Percentiles rank a stretch among this genome's conserved stretches.
phyloP scores from a whole-genome alignment of 53 echinoderm and acorn worm genomes.

The Actinopyga echinites region DNA sequence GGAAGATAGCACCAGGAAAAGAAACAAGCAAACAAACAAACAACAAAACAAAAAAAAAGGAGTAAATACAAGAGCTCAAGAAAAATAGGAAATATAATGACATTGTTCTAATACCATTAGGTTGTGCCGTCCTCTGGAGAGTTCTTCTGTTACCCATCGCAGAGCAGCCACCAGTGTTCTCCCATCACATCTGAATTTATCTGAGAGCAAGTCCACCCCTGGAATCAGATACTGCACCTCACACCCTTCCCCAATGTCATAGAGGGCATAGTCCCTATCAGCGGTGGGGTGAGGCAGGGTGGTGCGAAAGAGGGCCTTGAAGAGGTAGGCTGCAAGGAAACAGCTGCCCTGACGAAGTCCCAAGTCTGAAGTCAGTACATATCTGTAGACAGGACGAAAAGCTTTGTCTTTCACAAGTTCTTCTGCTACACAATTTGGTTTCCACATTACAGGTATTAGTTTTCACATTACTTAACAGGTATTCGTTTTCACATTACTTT shows the following conservation, averaged over 20 bases:
- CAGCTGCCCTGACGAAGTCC: slow-evolving; percentile 95
- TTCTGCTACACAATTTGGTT: too few species aligned
- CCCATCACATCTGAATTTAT: slow-evolving; percentile 91
- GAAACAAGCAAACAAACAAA: too few species aligned
- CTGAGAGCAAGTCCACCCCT: slow-evolving; percentile 87
- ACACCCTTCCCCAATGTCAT: slow-evolving; percentile 97
- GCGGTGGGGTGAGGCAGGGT: slow-evolving; percentile 89
- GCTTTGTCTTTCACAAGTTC: background rate
- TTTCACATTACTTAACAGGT: too few species aligned
- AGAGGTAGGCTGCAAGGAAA: slow-evolving; percentile 92
- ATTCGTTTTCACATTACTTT: too few species aligned
- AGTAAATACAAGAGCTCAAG: background rate
- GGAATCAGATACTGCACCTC: slow-evolving; percentile 99
- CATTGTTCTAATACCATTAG: slow-evolving; percentile 65
- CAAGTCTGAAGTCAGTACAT: slow-evolving; percentile 92
- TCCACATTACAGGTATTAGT: too few species aligned
- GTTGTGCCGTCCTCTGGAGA: slow-evolving; percentile 89
- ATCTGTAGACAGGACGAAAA: slow-evolving; percentile 43
- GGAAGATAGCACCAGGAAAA: too few species aligned
- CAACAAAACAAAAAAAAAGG: background rate
- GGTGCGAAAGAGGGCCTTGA: slow-evolving; percentile 93
- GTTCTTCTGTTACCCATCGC: slow-evolving; percentile 93
- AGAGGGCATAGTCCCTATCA: slow-evolving; percentile 97
- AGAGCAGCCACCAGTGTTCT: slow-evolving; percentile 87
- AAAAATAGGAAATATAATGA: background rate